phyloP scores from a whole-genome alignment of 2,797 vertebrate genomes.

The Parotocinclus haroldoi region DNA sequence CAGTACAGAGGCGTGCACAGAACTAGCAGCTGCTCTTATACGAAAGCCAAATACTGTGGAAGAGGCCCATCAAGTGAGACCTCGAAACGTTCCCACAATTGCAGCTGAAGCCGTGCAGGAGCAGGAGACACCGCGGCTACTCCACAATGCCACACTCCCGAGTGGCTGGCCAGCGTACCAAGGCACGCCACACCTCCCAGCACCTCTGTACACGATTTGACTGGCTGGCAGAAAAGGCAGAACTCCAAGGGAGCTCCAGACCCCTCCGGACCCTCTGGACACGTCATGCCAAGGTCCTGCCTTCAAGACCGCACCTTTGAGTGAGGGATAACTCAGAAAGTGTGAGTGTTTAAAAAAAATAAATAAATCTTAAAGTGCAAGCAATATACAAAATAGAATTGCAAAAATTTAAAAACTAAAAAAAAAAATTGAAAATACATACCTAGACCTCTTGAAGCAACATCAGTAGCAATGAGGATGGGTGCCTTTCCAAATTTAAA shows the following conservation, averaged over 20 bases:
- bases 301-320: constrained; percentile 98
- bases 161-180: constrained; percentile 90
- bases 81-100: constrained; percentile 58
- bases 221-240: constrained; percentile 87
- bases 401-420: no score
- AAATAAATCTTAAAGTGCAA: not conserved
- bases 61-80: constrained; percentile 27
- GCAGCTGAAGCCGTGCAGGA: constrained; percentile 73
- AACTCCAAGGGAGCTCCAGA: constrained; percentile 98
- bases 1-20: constrained; percentile 46
- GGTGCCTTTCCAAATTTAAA: constrained; percentile 98
- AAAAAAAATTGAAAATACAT: no score
- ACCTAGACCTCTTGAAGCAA: constrained; percentile 98
- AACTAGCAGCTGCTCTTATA: constrained; percentile 39
- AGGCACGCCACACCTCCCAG: constrained; percentile 76
- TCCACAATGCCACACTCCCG: constrained; percentile 78
- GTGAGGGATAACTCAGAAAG: constrained; percentile 96
- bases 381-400: not conserved
- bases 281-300: constrained; percentile 99
- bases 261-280: constrained; percentile 96
- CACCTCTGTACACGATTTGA: constrained; percentile 97
- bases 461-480: constrained; percentile 97
- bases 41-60: constrained; percentile 27
- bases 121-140: constrained; percentile 70
- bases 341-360: constrained; percentile 83